phyloP scores from a whole-genome alignment of 2,888 invertebrate genomes.

The Sabatieria punctata region DNA sequence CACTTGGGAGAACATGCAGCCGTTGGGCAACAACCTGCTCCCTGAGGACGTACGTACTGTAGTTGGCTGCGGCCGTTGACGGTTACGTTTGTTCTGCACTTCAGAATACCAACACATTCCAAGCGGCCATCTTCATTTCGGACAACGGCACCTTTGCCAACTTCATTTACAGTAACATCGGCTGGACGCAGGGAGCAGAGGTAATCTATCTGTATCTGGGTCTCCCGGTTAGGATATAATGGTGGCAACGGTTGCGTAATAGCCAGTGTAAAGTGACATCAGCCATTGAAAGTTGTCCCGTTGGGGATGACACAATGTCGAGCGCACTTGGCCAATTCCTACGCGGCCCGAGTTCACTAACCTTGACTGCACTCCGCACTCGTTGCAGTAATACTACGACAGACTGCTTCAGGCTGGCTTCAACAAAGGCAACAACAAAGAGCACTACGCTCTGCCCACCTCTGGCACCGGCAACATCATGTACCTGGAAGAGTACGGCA shows the following conservation, averaged over 20 bases:
- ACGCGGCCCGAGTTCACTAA: too few relatives aligned
- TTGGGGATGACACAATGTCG: too few relatives aligned
- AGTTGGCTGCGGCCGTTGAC: neutral
- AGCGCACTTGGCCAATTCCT: too few relatives aligned
- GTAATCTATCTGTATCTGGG: too few relatives aligned
- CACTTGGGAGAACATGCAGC: conserved; percentile 31
- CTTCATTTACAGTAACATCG: conserved; percentile 29
- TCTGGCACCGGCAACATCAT: conserved; percentile 29
- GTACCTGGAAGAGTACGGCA: conserved; percentile 29
- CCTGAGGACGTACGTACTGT: conserved; percentile 16
- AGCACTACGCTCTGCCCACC: conserved; percentile 24
- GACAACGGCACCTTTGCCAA: conserved; percentile 28
- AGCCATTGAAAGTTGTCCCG: too few relatives aligned
- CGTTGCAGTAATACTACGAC: neutral
- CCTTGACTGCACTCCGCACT: too few relatives aligned
- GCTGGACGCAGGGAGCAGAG: conserved; percentile 29
- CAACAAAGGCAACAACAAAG: conserved; percentile 23
- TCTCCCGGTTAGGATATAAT: too few relatives aligned
- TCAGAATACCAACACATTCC: conserved; percentile 30
- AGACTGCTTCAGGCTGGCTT: conserved; percentile 22
- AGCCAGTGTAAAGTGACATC: too few relatives aligned
- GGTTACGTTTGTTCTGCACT: conserved; percentile 2
- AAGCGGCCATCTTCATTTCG: conserved; percentile 27
- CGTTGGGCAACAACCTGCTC: conserved; percentile 19
- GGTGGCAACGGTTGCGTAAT: too few relatives aligned